These are phyloP conservation scores for Pelecanoides urinatrix DNA, from an alignment of 2,113 vertebrate species.

Conservation along the genomic window DNA sequence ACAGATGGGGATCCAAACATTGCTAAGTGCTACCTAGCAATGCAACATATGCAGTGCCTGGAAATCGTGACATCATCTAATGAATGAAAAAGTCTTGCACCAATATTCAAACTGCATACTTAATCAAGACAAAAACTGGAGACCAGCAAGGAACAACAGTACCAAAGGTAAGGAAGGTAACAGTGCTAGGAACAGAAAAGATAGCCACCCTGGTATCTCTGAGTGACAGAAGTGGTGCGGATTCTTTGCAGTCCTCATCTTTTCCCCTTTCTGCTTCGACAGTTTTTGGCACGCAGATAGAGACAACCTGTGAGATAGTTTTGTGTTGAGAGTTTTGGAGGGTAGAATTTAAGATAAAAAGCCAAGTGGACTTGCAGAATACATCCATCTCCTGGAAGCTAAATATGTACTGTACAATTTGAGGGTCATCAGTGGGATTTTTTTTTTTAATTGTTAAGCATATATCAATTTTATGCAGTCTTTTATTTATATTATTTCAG, in stretches of 20 bases:
- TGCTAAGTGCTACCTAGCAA: conserved; percentile 67
- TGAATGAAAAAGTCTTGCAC: background rate
- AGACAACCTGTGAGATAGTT: conserved; percentile 44
- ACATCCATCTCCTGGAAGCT: background rate
- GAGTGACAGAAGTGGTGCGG: background rate
- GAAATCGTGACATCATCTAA: conserved; percentile 41
- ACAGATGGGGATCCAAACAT: conserved; percentile 67
- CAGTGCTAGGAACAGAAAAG: background rate
- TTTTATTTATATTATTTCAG: background rate
- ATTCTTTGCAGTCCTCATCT: background rate
- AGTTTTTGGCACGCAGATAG: background rate
- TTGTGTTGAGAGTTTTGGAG: background rate
- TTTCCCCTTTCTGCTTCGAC: background rate
- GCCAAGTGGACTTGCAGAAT: background rate
- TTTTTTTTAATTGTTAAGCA: background rate
- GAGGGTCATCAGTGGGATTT: background rate
- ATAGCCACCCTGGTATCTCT: background rate
- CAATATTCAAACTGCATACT: background rate
- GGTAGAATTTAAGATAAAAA: conserved; percentile 3
- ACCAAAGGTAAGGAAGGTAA: background rate
- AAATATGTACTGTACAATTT: background rate
- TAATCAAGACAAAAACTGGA: background rate
- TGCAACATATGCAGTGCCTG: conserved; percentile 63
- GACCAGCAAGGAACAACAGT: background rate
- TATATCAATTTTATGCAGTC: background rate